Evolutionary conservation across 2,113 vertebrate species (phyloP), one percentile per base, ranked within the genome.

Genomic region (rat (Rattus norvegicus)): DNA sequence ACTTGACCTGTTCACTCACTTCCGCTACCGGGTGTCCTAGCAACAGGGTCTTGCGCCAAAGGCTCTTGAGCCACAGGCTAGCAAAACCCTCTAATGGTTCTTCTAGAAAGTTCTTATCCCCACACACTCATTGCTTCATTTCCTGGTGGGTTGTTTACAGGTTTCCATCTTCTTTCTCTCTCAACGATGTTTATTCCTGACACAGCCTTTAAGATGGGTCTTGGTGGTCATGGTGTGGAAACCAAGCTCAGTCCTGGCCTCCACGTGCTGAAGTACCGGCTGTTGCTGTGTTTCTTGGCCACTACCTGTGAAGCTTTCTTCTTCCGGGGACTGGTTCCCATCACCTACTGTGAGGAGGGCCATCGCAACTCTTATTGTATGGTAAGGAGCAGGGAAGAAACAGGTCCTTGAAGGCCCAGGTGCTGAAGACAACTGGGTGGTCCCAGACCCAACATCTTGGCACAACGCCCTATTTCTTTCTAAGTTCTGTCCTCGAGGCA

Each of bases 371-470:
- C 43, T 1, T 3, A 61, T 24, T 72, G 67, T 52, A 69, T 28
- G 86, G 22, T 88, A 19, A 88, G 86, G 67, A 54, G 47, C 6
- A 0, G 20, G 85, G 67, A 26, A 16, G 30, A 33, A n/a, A 33
- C 28, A 10, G 47, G 11, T 6, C 10, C 13, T 5, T 10, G 43
- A 47, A 65, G 83, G 61, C 56, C 61, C 5, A 12, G 2, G 30
- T 9, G 28, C 0, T 3, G 0, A 65, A 9, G 39, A 33, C 24
- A 11, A 11, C 24, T 0, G 24, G 56, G 13, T 26, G 26, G 28
- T 33, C 39, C 39, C 61, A 12, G 26, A 8, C 16, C 8, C 39
- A 43, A 26, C 26, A 8, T 47, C 83, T 67, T 28, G 83, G 83
- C 24, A 10, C 11, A 39, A 24, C 14, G 26, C 59, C 59, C 5